Evolutionary conservation across 1,140 invertebrate species (phyloP), one percentile per base, ranked within the genome.

Genomic region (Vollenhovia emeryi): DNA sequence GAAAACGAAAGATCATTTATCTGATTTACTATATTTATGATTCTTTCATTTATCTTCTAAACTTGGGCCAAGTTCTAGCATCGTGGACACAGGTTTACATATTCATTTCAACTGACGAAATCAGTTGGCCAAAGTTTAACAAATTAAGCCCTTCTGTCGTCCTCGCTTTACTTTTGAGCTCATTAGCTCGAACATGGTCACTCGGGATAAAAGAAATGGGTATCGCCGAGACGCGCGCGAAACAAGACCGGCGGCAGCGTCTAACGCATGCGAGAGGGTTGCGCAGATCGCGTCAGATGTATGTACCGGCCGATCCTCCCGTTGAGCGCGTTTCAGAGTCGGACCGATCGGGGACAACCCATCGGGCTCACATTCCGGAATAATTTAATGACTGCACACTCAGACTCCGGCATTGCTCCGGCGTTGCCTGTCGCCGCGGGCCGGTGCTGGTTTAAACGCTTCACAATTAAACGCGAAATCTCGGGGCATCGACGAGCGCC

Each of bases 311-410:
- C 66, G 87, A 83, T 83, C 86, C 78, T 76, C 85, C 52, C 36
- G 59, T 60, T 74, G 80, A 79, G 45, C 57, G 59, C 74, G 84
- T 88, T 89, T 91, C 85, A 86, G 85, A 59, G 60, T 64, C 15
- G 59, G 60, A 64, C 87, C 71, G 85, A 89, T 89, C 89, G 87
- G 79, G 88, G 87, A 87, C 91, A 91, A n/a, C 86, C 86, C 91
- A 89, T 87, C 64, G 91, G 78, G 87, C 74, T 84, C 90, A 91
- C 79, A 82, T 87, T 74, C 89, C 76, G 93, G 93, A 93, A 93
- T 93, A 93, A 93, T 93, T 93, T 93, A 93, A 93, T 92, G 93
- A 93, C 87, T 86, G 83, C 60, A 90, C 88, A 85, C 89, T 87
- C 87, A 30, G 60, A 84, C 66, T 84, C 66, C 62, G 48, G 48